Evolutionary conservation across 2,888 invertebrate species (phyloP).

Genomic region (Unio delphinus): DNA sequence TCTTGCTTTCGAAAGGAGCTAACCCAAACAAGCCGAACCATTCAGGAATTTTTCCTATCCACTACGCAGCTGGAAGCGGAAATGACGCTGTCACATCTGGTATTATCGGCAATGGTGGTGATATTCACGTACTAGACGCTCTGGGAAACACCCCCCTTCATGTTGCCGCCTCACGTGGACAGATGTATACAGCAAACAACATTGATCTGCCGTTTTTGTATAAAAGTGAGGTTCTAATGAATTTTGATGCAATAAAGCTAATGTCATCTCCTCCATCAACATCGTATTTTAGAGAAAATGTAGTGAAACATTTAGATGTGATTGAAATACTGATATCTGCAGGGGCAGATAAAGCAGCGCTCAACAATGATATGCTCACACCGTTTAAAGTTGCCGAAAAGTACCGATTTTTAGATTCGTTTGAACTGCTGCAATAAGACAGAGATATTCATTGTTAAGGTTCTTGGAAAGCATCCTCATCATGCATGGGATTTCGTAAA

Average conservation of each 20-base stretch:
- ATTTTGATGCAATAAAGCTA: constrained; percentile 8
- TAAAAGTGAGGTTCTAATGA: constrained; percentile 4
- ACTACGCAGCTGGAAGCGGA: constrained; percentile 10
- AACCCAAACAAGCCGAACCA: constrained; percentile 1
- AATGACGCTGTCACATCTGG: not conserved
- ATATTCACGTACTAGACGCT: constrained; percentile 6
- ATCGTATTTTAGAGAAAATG: not conserved
- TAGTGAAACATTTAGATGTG: constrained; percentile 2
- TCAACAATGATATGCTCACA: constrained; percentile 5
- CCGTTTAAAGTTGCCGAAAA: constrained; percentile 7
- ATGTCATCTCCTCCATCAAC: constrained; percentile 3
- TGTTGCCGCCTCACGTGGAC: constrained; percentile 11
- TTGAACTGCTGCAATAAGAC: too few species aligned
- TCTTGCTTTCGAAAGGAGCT: constrained; percentile 6
- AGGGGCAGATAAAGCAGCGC: constrained; percentile 6
- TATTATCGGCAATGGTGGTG: constrained; percentile 2
- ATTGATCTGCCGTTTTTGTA: constrained; percentile 3
- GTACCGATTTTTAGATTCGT: not conserved
- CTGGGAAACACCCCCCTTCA: constrained; percentile 14
- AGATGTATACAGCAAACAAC: constrained; percentile 7
- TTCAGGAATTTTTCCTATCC: constrained; percentile 7
- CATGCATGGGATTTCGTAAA: too few species aligned
- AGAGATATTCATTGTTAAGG: too few species aligned
- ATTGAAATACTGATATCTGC: constrained; percentile 7
- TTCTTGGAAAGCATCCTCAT: too few species aligned